phyloP scores from a whole-genome alignment of 2,888 invertebrate species.

The Athalia rosae region DNA sequence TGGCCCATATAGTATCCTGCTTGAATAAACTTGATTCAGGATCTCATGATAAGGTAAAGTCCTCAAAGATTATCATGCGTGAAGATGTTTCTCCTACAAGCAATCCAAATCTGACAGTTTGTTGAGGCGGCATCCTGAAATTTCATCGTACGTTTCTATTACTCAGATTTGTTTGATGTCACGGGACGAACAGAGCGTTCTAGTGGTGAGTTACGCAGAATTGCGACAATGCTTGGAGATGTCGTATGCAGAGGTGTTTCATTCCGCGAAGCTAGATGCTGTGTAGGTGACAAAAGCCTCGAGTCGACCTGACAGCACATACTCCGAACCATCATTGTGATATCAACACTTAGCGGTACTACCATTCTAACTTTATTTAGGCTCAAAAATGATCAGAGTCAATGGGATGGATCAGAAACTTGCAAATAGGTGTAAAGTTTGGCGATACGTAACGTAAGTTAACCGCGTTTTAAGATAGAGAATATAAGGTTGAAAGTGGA shows the following conservation, averaged over 20 bases:
- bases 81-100: neutral
- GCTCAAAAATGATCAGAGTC: constrained; percentile 25
- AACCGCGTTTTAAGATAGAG: constrained; percentile 15
- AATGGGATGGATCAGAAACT: constrained; percentile 26
- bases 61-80: constrained; percentile 9
- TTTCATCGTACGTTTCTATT: constrained; percentile 12
- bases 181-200: constrained; percentile 95
- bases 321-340: constrained; percentile 70
- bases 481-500: neutral
- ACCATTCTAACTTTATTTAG: constrained; percentile 60
- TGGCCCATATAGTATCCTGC: constrained; percentile 95
- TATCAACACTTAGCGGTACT: constrained; percentile 71
- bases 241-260: constrained; percentile 89
- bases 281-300: constrained; percentile 54
- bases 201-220: constrained; percentile 96
- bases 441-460: neutral
- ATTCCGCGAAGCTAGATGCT: constrained; percentile 73
- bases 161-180: constrained; percentile 93
- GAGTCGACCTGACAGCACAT: constrained; percentile 53
- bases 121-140: neutral
- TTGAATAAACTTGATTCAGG: constrained; percentile 95
- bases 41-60: constrained; percentile 83
- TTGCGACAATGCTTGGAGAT: constrained; percentile 95
- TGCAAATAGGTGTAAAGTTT: constrained; percentile 9
- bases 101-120: too few relatives aligned